Evolutionary conservation across 2,888 invertebrate genomes (phyloP), one percentile per base, ranked within the genome.

Genomic region (Baccha elongata): DNA sequence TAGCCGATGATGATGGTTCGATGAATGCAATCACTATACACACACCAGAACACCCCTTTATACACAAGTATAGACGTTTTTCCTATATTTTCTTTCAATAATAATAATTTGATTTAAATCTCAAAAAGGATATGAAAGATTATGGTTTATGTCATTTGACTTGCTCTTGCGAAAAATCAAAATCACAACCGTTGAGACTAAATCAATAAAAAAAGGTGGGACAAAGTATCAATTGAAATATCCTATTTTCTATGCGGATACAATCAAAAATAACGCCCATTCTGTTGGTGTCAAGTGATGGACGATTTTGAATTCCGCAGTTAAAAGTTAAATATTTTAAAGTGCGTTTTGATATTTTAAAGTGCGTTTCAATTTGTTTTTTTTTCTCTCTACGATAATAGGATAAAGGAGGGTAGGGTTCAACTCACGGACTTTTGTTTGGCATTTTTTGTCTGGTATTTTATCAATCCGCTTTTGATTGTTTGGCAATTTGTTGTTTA

Each of bases 71-170:
- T 29, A 50, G 58, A 15, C 8, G 23, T 35, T 75, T 65, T 72
- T 72, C 60, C 19, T 50, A 46, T 50, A 46, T 72, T 83, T 83
- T 53, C 53, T 32, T 83, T 53, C 53, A 23, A 37, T 26, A 62
- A n/a, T n/a, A 48, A 76, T 83, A 83, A 83, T 83, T 76, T 67
- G 42, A 83, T 83, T 83, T 67, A 21, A 17, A 42, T 81, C 75
- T 75, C 69, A 52, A 65, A 53, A 52, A 64, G 69, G 69, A 58
- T 80, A 42, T 29, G 52, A 58, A 58, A 55, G 74, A 64, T 74
- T 64, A 69, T 19, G 46, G 37, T 32, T 78, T 72, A 17, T 50
- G 13, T 44, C 58, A 21, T 50, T 67, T 72, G 60, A 53, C 50
- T 62, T 69, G 55, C 53, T 64, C 65, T 75, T 48, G 15, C 21